These are phyloP conservation scores for Pogonognathellus flavescens DNA, from an alignment of 1,140 invertebrate genomes.

Conservation along the genomic window DNA sequence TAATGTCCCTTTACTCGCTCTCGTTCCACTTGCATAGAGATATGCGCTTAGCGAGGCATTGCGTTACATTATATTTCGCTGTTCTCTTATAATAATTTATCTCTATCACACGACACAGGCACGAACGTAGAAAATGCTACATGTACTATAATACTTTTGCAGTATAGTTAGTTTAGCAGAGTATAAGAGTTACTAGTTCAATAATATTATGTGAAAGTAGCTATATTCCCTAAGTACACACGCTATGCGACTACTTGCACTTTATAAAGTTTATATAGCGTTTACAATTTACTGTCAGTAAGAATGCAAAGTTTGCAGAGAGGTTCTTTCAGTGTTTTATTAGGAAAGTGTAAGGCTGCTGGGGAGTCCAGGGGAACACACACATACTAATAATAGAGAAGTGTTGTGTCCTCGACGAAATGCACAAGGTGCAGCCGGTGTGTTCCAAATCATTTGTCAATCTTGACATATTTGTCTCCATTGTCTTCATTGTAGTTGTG, in stretches of 20 bases:
- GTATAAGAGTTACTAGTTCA: too few relatives aligned
- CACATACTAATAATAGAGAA: background rate
- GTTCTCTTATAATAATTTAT: constrained; percentile 3
- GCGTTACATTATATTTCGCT: background rate
- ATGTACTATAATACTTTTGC: background rate
- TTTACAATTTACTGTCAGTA: too few relatives aligned
- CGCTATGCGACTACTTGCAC: too few relatives aligned
- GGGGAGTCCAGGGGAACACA: too few relatives aligned
- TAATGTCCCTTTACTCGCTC: background rate
- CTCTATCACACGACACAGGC: background rate
- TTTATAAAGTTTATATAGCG: too few relatives aligned
- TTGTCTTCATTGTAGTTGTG: background rate
- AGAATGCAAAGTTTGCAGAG: too few relatives aligned
- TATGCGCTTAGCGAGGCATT: background rate
- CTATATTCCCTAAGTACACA: too few relatives aligned
- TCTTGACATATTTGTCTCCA: constrained; percentile 51
- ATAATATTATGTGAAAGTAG: too few relatives aligned
- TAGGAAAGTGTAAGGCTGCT: too few relatives aligned
- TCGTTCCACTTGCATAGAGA: background rate
- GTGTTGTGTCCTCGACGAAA: constrained; percentile 16
- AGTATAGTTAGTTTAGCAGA: too few relatives aligned
- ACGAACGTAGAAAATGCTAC: background rate
- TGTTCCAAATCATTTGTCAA: constrained; percentile 52
- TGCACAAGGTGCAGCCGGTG: constrained; percentile 48
- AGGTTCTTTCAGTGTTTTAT: too few relatives aligned